Evolutionary conservation across 1,140 invertebrate genomes (phyloP), one percentile per base, ranked within the genome.

Genomic region (Lordiphosa stackelbergi): DNA sequence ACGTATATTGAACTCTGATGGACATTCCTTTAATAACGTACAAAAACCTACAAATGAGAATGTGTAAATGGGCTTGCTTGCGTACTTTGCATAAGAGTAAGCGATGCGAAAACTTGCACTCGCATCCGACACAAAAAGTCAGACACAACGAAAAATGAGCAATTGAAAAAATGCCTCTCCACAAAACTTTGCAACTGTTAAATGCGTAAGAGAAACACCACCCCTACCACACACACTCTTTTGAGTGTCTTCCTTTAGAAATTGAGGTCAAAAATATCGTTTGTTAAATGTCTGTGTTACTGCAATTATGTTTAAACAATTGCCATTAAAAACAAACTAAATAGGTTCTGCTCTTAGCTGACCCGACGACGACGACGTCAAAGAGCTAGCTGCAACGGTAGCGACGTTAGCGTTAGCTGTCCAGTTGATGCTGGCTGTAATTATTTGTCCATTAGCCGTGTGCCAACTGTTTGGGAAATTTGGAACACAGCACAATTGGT

Each of bases 401-500:
- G 64, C 56, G 46, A 42, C 24, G 48, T 53, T 62, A 78, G 55
- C 72, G 66, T 77, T 77, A 66, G 56, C 43, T 52, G 42, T 34
- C 47, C 69, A 62, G 6, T 35, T 28, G 69, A 73, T 66, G 65
- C 56, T 64, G 70, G 53, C 52, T 57, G 61, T 79, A 79, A 79
- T 79, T 79, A 79, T 81, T 71, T 75, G 71, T 56, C 71, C 74
- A 79, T 79, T 79, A 79, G 75, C 43, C 13, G 24, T 35, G 34
- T 64, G 64, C 64, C 64, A 60, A 70, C 57, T 72, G 68, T 54
- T 58, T 31, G 34, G 53, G 40, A 79, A 63, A 79, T 79, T 66
- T 81, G 74, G 74, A 81, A 79, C 75, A 79, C 66, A 41, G 52
- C 52, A 46, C 63, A 47, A 34, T 49, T 43, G 41, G 36, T 45